phyloP scores from a whole-genome alignment of 2,888 invertebrate genomes.

The Flexamia atlantica region DNA sequence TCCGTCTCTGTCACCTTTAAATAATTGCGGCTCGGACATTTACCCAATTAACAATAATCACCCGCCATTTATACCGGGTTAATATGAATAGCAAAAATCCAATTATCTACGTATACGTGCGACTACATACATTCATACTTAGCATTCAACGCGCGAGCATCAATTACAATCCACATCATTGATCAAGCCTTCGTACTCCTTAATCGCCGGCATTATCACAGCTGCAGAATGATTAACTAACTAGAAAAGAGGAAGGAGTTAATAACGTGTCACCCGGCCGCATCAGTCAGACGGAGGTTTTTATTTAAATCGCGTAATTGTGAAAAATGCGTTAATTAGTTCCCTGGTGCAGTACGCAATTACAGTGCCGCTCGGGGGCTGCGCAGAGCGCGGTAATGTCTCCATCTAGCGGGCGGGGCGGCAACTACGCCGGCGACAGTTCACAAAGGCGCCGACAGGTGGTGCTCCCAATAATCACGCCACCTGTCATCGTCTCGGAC shows the following conservation, averaged over 20 bases:
- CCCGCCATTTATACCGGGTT: not conserved
- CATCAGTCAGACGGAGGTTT: constrained; percentile 14
- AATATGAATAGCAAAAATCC: constrained; percentile 34
- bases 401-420: constrained; percentile 15
- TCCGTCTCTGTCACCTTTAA: not conserved
- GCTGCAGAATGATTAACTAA: constrained; percentile 32
- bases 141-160: not conserved
- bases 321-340: constrained; percentile 24
- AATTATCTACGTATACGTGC: not conserved
- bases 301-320: constrained; percentile 17
- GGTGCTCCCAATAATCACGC: not conserved
- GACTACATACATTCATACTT: constrained; percentile 35
- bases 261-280: constrained; percentile 13
- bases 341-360: constrained; percentile 9
- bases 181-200: constrained; percentile 19
- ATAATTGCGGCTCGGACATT: not conserved
- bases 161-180: constrained; percentile 25
- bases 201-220: constrained; percentile 38
- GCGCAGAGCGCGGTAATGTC: constrained; percentile 30
- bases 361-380: constrained; percentile 3
- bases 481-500: constrained; percentile 28
- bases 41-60: not conserved
- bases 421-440: constrained; percentile 15
- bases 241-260: constrained; percentile 30
- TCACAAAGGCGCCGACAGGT: constrained; percentile 35